A percentile compares a stretch with the other conserved stretches of the same genome.
Evolutionary conservation across 2,113 vertebrate genomes (phyloP).

Genomic region (Platycercus adscitus): DNA sequence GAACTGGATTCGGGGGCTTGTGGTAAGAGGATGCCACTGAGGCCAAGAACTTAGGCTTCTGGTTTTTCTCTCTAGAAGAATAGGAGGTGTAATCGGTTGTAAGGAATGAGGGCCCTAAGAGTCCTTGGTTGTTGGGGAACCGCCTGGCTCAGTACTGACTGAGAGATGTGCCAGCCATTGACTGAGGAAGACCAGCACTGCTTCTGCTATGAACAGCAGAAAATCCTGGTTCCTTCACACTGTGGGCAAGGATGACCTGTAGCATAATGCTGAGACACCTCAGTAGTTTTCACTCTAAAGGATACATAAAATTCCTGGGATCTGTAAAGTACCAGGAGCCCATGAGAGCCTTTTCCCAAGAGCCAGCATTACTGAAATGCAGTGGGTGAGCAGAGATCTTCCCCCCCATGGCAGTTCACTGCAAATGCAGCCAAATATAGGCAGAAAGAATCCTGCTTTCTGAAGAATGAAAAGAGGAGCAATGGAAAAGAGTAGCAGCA

Average conservation of each 20-base stretch:
- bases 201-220: not conserved
- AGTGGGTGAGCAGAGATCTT: not conserved
- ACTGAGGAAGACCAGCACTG: not conserved
- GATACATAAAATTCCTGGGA: not conserved
- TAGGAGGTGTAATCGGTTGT: not conserved
- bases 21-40: not conserved
- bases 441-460: not conserved
- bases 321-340: not conserved
- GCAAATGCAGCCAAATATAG: not conserved
- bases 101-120: not conserved
- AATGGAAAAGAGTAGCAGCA: not conserved
- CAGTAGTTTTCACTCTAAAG: not conserved
- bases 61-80: not conserved
- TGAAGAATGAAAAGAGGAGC: not conserved
- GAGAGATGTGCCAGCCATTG: not conserved
- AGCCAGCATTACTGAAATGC: not conserved
- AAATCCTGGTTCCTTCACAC: not conserved
- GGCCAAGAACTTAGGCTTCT: not conserved
- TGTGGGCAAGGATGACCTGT: not conserved
- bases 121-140: not conserved
- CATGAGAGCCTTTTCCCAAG: not conserved
- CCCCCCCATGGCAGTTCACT: not conserved
- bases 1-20: not conserved
- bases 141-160: not conserved
- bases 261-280: not conserved